Evolutionary conservation across 1,140 invertebrate genomes (phyloP), one percentile per base, ranked within the genome.

Genomic region (Adelges cooleyi): DNA sequence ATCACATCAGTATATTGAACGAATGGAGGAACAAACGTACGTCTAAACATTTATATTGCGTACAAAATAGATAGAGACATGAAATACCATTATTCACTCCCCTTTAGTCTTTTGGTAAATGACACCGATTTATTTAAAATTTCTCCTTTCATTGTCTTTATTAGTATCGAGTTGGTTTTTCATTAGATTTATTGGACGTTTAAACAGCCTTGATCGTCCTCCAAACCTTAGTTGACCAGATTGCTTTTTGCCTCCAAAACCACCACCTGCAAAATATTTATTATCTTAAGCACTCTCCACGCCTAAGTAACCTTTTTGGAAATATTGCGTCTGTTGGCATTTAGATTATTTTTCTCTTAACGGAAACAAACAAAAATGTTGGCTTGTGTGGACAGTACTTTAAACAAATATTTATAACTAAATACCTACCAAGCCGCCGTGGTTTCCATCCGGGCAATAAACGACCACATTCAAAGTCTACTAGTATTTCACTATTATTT

Each of bases 151-250:
- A 33, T 33, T 33, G 11, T 33, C 29, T 33, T 33, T 33, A 5
- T 33, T 33, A 33, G 11, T 33, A 33, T 33, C 29, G 5, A 33
- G 11, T 33, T 6, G 11, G 11, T 54, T 50, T 36, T 23, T 17
- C 36, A 65, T 13, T 81, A 70, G 13, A 23, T 65, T 22, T 18
- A 72, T 69, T 9, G 85, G 85, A 74, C 80, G 82, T 69, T 77
- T 82, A 67, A 85, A 92, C 1, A 86, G 87, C 71, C 87, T 77
- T 52, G 86, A 82, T 70, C 79, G 79, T 23, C 90, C 85, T 8
- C 91, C 91, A 80, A 93, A 95, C 67, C 90, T 77, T 17, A 93
- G 75, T 71, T 95, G 91, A 1, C 91, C 90, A 3, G 90, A 90
- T 74, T 92, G 87, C 70, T 90, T 93, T 69, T 81, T 83, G 1